These are phyloP conservation scores for Odocoileus hemionus DNA, from an alignment of 2,113 vertebrate species.

Conservation along the genomic window DNA sequence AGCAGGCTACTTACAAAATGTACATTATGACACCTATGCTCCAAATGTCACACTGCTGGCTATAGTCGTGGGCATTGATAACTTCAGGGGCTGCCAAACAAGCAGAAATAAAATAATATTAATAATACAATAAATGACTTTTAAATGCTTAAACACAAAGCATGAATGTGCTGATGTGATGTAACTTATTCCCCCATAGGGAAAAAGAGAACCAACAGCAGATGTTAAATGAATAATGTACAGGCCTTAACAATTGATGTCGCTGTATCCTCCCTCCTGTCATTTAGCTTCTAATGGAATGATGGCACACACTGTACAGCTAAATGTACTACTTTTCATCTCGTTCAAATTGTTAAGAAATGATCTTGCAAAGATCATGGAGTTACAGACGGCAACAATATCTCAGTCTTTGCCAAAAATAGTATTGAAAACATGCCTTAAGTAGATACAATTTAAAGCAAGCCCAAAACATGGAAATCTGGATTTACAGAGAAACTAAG, in stretches of 20 bases:
- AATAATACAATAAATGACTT: constrained; percentile 82
- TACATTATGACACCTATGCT: constrained; percentile 95
- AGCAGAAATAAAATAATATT: constrained; percentile 81
- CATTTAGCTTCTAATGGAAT: constrained; percentile 67
- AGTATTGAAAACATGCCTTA: constrained; percentile 22
- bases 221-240: constrained; percentile 86
- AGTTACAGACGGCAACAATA: constrained; percentile 23
- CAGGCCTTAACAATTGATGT: constrained; percentile 78
- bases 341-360: constrained; percentile 64
- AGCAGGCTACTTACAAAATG: constrained; percentile 88
- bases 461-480: constrained; percentile 15
- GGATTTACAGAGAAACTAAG: constrained; percentile 31
- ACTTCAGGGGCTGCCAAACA: constrained; percentile 91
- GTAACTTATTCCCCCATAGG: constrained; percentile 79
- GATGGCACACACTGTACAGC: constrained; percentile 42
- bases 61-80: constrained; percentile 88
- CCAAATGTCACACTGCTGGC: constrained; percentile 92
- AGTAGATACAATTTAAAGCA: constrained; percentile 44
- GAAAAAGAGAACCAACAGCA: constrained; percentile 78
- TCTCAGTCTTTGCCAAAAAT: constrained; percentile 11
- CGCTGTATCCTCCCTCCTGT: constrained; percentile 69
- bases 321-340: constrained; percentile 63
- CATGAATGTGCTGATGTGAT: constrained; percentile 79
- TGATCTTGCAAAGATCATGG: constrained; percentile 49
- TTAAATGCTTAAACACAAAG: constrained; percentile 82